These are phyloP conservation scores for Trisateles emortualis DNA, from an alignment of 2,888 invertebrate genomes.

Conservation along the genomic window DNA sequence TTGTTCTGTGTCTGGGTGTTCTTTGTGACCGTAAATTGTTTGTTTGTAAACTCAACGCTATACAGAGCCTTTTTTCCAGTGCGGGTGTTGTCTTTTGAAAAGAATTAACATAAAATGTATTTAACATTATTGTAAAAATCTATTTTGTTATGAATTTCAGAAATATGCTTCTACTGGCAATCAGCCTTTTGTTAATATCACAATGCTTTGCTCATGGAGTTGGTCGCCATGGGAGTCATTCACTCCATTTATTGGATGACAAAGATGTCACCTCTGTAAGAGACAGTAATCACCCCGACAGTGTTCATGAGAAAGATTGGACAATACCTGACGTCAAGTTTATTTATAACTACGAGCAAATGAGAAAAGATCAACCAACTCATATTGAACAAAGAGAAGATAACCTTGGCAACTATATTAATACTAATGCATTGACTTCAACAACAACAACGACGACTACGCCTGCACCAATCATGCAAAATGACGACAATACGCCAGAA, in stretches of 20 bases:
- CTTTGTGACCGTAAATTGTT: too few species aligned
- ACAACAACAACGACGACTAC: constrained; percentile 47
- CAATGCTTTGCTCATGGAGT: constrained; percentile 41
- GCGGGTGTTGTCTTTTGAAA: too few species aligned
- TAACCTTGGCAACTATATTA: constrained; percentile 56
- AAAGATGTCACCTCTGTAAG: background rate
- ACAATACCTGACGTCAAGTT: constrained; percentile 50
- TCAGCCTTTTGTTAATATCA: constrained; percentile 45
- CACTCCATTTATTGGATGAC: background rate
- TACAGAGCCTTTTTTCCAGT: too few species aligned
- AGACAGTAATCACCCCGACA: constrained; percentile 25
- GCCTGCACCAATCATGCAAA: constrained; percentile 15
- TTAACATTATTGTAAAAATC: too few species aligned
- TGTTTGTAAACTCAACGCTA: too few species aligned
- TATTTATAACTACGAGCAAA: constrained; percentile 58
- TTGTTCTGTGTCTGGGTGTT: too few species aligned
- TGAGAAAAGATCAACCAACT: constrained; percentile 53
- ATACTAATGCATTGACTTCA: constrained; percentile 32
- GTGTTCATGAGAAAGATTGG: constrained; percentile 34
- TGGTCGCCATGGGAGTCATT: constrained; percentile 18
- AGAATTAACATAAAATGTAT: too few species aligned
- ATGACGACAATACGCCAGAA: background rate
- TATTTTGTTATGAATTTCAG: constrained; percentile 31
- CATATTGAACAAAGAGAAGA: constrained; percentile 61
- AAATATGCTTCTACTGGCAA: constrained; percentile 50